Evolutionary conservation across 2,113 vertebrate genomes (phyloP), one percentile per base, ranked within the genome.

Genomic region (Pseudorhombus dupliciocellatus): DNA sequence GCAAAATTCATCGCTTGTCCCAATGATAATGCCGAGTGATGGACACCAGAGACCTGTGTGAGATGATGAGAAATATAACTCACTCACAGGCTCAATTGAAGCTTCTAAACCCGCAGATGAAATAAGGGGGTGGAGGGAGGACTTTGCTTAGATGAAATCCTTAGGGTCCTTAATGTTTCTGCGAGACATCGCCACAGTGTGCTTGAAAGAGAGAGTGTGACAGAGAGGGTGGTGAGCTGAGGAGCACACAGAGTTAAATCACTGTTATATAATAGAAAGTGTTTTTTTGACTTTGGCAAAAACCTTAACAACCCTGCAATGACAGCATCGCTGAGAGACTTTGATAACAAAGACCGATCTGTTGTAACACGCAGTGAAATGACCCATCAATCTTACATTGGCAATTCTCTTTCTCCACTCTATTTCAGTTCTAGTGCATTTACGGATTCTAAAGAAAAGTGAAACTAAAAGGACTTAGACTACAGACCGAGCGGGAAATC

Each of bases 21-120:
- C 66, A 58, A 75, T 73, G 54, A 61, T 86, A 76, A 80, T 70
- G 70, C 75, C 50, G 69, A 59, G 48, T 30, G 62, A 79, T 12
- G 18, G 73, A 73, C 73, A 62, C 79, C 2, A 14, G 75, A 75
- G 77, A 81, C 60, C 24, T 31, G 22, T 71, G 65, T 51, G 11
- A 18, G 40, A 40, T 66, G 77, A 81, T 79, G 67, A 85, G 62
- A 66, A 76, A 58, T 44, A 52, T n/a, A 66, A 74, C 75, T 80
- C 56, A 61, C 57, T 71, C 68, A 62, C 58, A 74, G 76, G 10
- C 55, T 26, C 42, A 77, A 58, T 21, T 1, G 46, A 77, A 61
- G 70, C 55, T n/a, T 86, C 65, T 78, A 72, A 83, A 76, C 46
- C 53, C 26, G 14, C 62, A 61, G 72, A 81, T 85, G 66, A 81